Evolutionary conservation across 2,113 vertebrate species (phyloP).

Genomic region (Sebastes fasciatus): DNA sequence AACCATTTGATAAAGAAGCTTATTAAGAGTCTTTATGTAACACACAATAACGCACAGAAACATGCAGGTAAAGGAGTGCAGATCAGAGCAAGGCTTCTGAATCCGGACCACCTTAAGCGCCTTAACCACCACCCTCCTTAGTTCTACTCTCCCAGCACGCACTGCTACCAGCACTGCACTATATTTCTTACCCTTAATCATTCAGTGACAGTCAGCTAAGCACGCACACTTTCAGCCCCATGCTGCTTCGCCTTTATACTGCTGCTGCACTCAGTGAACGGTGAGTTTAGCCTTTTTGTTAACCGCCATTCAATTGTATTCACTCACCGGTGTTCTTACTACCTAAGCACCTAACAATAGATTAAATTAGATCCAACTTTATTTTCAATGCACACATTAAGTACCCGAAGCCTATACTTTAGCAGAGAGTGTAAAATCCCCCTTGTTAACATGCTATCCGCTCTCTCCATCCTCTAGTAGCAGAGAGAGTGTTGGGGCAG

Average conservation of each 20-base stretch:
- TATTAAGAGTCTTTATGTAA: slow-evolving; percentile 63
- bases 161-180: slow-evolving; percentile 44
- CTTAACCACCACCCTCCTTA: slow-evolving; percentile 57
- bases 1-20: slow-evolving; percentile 56
- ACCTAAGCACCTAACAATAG: slow-evolving; percentile 1
- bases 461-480: neutral
- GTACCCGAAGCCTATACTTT: neutral
- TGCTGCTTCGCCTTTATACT: slow-evolving; percentile 27
- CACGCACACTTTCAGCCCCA: slow-evolving; percentile 38
- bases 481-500: neutral
- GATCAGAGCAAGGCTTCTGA: slow-evolving; percentile 30
- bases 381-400: neutral
- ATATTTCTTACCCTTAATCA: slow-evolving; percentile 71
- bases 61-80: slow-evolving; percentile 45
- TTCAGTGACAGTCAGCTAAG: slow-evolving; percentile 65
- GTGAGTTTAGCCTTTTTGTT: slow-evolving; percentile 30
- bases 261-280: slow-evolving; percentile 36
- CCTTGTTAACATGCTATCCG: too few relatives aligned
- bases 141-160: slow-evolving; percentile 58
- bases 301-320: slow-evolving; percentile 21
- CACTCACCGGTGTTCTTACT: slow-evolving; percentile 10
- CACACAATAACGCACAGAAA: slow-evolving; percentile 43
- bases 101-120: slow-evolving; percentile 68
- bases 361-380: neutral
- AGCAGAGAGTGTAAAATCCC: slow-evolving; percentile 9